These are phyloP conservation scores for Peromyscus melanophrys DNA, from an alignment of 2,797 vertebrate species.

Conservation along the genomic window DNA sequence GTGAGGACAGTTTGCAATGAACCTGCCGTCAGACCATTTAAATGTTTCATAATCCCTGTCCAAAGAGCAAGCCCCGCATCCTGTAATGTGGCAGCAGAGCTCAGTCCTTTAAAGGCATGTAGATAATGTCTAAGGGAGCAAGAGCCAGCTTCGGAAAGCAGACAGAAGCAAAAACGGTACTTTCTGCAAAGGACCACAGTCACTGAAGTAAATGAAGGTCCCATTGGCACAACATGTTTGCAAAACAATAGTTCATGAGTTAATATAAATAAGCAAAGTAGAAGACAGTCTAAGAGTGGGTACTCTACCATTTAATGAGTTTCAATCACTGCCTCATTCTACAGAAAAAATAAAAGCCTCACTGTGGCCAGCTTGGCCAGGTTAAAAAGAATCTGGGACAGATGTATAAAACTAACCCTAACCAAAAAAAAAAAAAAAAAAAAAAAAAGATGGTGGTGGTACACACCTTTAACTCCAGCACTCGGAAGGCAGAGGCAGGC, in stretches of 20 bases:
- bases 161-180: not conserved
- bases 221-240: not conserved
- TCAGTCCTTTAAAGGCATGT: not conserved
- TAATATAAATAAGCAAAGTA: not conserved
- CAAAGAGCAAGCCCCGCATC: not conserved
- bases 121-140: not conserved
- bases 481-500: too few relatives aligned
- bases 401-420: not conserved
- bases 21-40: not conserved
- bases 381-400: not conserved
- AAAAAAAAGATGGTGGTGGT: too few relatives aligned
- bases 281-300: not conserved
- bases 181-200: slow-evolving; percentile 24
- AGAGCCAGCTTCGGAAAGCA: not conserved
- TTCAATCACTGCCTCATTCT: not conserved
- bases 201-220: not conserved
- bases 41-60: not conserved
- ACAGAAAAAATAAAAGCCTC: not conserved
- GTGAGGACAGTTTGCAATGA: not conserved
- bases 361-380: not conserved
- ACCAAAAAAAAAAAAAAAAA: too few relatives aligned
- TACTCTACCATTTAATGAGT: not conserved
- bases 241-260: not conserved
- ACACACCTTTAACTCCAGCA: too few relatives aligned
- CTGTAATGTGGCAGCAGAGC: not conserved